These are phyloP conservation scores for Myiozetetes cayanensis DNA, from an alignment of 2,113 vertebrate genomes.

Conservation along the genomic window DNA sequence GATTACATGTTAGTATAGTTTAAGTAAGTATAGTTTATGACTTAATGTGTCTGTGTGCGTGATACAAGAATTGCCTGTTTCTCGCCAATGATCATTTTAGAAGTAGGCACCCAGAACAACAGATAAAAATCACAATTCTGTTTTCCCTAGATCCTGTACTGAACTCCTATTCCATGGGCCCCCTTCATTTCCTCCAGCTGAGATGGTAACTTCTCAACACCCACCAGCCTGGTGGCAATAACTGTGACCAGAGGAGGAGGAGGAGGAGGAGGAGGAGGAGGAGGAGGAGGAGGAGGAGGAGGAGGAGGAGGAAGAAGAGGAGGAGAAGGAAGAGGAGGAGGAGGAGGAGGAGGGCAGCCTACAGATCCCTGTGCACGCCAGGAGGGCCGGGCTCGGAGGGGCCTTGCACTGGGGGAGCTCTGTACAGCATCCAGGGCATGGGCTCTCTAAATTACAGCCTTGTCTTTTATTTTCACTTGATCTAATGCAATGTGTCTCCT, in stretches of 20 bases:
- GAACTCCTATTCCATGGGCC: background rate
- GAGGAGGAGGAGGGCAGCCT: background rate
- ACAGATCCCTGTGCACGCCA: background rate
- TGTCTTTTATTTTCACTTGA: constrained; percentile 11
- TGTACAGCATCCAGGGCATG: background rate
- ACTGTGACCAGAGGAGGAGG: background rate
- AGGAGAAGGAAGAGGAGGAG: too few relatives aligned
- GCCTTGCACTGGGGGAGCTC: background rate
- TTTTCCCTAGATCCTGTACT: background rate
- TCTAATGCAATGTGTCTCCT: constrained; percentile 10
- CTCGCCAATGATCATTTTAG: background rate
- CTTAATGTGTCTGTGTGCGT: background rate
- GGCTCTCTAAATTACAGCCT: constrained; percentile 17
- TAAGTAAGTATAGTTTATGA: background rate
- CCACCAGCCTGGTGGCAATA: background rate
- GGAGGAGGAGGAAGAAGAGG: background rate
- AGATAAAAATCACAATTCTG: background rate
- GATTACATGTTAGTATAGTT: background rate
- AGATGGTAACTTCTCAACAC: background rate
- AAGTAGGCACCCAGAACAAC: background rate
- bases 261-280: too few relatives aligned
- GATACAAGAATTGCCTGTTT: background rate
- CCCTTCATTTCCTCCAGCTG: background rate
- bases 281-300: background rate
- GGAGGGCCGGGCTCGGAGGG: background rate